A percentile compares a stretch with the other conserved stretches of the same genome.
Evolutionary conservation across 1,140 invertebrate species (phyloP).

Genomic region (Cephus cinctus): DNA sequence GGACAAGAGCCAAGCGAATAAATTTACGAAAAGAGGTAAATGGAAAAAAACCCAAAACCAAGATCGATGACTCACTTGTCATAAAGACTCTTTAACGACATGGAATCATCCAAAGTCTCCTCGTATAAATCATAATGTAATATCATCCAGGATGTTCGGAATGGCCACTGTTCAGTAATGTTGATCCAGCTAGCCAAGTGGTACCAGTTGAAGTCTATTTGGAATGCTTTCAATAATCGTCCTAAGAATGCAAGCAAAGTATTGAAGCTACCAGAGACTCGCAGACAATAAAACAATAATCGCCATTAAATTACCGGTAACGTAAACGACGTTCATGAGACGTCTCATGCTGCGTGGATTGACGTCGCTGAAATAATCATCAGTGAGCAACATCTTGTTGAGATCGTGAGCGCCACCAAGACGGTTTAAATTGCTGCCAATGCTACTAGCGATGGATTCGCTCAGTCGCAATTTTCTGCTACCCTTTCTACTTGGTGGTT

Average conservation of each 20-base stretch:
- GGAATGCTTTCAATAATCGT: conserved; percentile 93
- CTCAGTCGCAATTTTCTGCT: conserved; percentile 74
- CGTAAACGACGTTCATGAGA: conserved; percentile 96
- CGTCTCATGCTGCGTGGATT: conserved; percentile 95
- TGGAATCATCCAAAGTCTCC: conserved; percentile 81
- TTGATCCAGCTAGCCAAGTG: conserved; percentile 96
- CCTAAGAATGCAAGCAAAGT: conserved; percentile 56
- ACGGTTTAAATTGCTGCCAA: conserved; percentile 82
- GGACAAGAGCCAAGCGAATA: background rate
- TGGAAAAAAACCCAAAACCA: conserved; percentile 1
- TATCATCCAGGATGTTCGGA: conserved; percentile 95
- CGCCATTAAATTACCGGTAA: conserved; percentile 69
- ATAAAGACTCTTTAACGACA: conserved; percentile 84
- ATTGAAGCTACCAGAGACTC: too few relatives aligned
- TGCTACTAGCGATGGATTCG: conserved; percentile 86
- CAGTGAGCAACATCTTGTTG: conserved; percentile 85
- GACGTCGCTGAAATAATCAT: conserved; percentile 96
- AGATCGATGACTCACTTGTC: conserved; percentile 72
- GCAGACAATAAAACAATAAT: background rate
- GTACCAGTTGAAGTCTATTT: conserved; percentile 99
- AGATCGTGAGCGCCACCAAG: conserved; percentile 70
- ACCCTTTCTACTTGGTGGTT: conserved; percentile 56
- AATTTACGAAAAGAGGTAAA: conserved; percentile 6
- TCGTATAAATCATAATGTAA: conserved; percentile 89
- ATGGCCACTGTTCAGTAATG: conserved; percentile 98